Evolutionary conservation across 2,113 vertebrate genomes (phyloP), one percentile per base, ranked within the genome.

Genomic region (Stegastes partitus): DNA sequence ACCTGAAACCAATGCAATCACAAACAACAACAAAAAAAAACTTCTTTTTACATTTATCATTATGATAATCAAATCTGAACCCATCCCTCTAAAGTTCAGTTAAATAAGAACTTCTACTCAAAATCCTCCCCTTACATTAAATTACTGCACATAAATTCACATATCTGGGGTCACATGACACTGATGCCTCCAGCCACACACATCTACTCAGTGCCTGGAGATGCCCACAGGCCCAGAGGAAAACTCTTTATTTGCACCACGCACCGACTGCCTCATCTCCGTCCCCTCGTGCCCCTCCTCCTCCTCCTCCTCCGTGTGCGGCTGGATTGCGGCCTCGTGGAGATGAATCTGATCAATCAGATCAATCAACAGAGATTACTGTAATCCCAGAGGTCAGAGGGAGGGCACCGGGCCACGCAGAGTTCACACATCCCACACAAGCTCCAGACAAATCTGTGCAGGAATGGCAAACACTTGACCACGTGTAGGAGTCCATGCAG

Each of bases 341-440:
- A 84, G 77, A 89, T 84, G 84, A 85, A 90, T 76, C 85, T 85
- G 89, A 92, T 93, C 91, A 92, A 90, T 92, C 88, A 92, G 91
- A 89, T 92, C 90, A 92, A 93, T 92, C 90, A 87, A 64, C 87
- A 82, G 87, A 84, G 87, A 89, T 92, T 87, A 93, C 89, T 66
- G 85, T 92, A 92, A 91, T 84, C 86, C 87, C 77, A 45, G 44
- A 74, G 92, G 87, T 89, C 88, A 86, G 59, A 0, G 57, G 25
- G 75, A 84, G 91, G 90, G 65, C 86, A 87, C 39, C 69, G 74
- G 86, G 86, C 81, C 87, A 90, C 67, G 77, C 82, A 84, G 89
- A 92, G 89, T 93, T 91, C 91, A 91, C 80, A 50, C 76, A 56
- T 68, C 71, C 31, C 34, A 4, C 83, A 68, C 85, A 39, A 26